Evolutionary conservation across 2,888 invertebrate genomes (phyloP).

Genomic region (Cyclophora albipunctata): DNA sequence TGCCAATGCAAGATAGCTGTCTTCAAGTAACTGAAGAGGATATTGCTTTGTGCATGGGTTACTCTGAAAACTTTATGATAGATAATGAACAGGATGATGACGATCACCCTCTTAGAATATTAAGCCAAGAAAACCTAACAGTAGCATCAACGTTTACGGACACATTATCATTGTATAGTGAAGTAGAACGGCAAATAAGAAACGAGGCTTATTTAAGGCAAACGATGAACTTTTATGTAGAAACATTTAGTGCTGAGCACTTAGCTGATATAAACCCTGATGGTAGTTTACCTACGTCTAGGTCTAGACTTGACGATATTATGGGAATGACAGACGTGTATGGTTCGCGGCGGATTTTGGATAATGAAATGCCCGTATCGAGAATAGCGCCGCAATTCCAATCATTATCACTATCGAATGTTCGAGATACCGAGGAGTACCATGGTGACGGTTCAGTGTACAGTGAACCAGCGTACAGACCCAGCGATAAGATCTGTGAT

Average conservation of each 20-base stretch:
- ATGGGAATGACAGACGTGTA: conserved; percentile 88
- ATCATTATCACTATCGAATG: conserved; percentile 81
- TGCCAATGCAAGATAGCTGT: conserved; percentile 90
- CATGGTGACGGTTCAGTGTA: conserved; percentile 88
- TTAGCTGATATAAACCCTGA: conserved; percentile 59
- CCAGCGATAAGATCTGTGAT: conserved; percentile 84
- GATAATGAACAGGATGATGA: conserved; percentile 84
- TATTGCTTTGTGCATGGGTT: conserved; percentile 89
- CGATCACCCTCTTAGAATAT: conserved; percentile 89
- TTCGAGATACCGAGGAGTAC: conserved; percentile 79
- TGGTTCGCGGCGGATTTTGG: conserved; percentile 84
- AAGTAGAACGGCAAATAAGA: conserved; percentile 79
- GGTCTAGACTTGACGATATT: conserved; percentile 84
- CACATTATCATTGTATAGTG: conserved; percentile 79
- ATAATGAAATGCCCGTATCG: conserved; percentile 76
- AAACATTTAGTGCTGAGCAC: conserved; percentile 60
- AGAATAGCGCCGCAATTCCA: conserved; percentile 79
- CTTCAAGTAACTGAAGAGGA: conserved; percentile 95
- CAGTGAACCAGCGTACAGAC: conserved; percentile 87
- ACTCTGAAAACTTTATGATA: conserved; percentile 79
- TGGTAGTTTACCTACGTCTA: conserved; percentile 62
- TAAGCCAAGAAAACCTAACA: conserved; percentile 93
- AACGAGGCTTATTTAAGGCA: conserved; percentile 76
- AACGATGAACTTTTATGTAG: conserved; percentile 72
- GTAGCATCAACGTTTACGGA: conserved; percentile 93